phyloP scores from a whole-genome alignment of 2,888 invertebrate genomes.

The Hylaea fasciaria region DNA sequence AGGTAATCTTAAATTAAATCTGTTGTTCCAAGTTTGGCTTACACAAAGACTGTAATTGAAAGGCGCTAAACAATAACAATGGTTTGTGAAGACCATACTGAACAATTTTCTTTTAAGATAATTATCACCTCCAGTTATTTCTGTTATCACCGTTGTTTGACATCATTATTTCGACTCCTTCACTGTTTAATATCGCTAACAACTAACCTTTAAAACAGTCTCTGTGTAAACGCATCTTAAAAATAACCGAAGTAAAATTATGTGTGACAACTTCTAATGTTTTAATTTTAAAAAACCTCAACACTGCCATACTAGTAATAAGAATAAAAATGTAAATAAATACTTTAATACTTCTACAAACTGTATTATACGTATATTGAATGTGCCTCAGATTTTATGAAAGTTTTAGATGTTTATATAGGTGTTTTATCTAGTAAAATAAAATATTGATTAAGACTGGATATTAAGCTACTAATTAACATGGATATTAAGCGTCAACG shows the following conservation, averaged over 20 bases:
- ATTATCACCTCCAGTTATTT: background rate
- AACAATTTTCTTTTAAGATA: background rate
- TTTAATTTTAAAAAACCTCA: slow-evolving; percentile 69
- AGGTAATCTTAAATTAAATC: slow-evolving; percentile 32
- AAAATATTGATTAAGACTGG: slow-evolving; percentile 67
- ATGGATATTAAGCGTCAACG: slow-evolving; percentile 53
- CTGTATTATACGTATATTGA: slow-evolving; percentile 76
- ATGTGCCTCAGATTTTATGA: slow-evolving; percentile 83
- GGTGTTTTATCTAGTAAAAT: slow-evolving; percentile 47
- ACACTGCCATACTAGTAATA: slow-evolving; percentile 80
- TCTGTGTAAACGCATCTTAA: slow-evolving; percentile 13
- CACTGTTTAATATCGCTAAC: background rate
- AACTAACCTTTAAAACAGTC: slow-evolving; percentile 10
- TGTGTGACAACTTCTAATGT: slow-evolving; percentile 42
- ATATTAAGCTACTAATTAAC: too few relatives aligned
- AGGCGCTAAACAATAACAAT: slow-evolving; percentile 3
- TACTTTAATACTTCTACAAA: slow-evolving; percentile 51
- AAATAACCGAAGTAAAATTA: background rate
- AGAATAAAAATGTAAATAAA: slow-evolving; percentile 69
- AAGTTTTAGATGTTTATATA: slow-evolving; percentile 72
- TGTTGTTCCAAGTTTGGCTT: slow-evolving; percentile 16
- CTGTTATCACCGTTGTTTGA: background rate
- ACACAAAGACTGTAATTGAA: slow-evolving; percentile 13
- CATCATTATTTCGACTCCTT: background rate
- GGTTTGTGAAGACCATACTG: background rate